These are phyloP conservation scores for Watsonalla binaria DNA, from an alignment of 2,888 invertebrate species.

Conservation along the genomic window DNA sequence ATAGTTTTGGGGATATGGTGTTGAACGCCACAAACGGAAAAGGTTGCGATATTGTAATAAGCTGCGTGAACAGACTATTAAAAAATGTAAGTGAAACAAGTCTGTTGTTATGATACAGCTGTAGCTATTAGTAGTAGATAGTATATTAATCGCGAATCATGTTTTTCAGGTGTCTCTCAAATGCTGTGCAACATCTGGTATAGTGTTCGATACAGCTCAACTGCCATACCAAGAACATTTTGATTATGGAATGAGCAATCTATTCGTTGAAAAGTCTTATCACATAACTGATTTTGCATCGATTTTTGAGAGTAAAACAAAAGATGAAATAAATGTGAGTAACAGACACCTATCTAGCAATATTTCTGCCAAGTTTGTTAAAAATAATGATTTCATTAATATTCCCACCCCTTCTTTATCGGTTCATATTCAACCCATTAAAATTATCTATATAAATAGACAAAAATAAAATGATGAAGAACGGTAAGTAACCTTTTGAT, in stretches of 20 bases:
- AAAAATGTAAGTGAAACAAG: slow-evolving; percentile 42
- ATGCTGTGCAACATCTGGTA: slow-evolving; percentile 21
- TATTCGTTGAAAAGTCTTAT: slow-evolving; percentile 23
- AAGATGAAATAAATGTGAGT: slow-evolving; percentile 26
- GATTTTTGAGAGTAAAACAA: slow-evolving; percentile 23
- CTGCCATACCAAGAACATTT: slow-evolving; percentile 29
- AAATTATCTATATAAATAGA: too few relatives aligned
- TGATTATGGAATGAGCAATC: slow-evolving; percentile 26
- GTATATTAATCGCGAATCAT: neutral
- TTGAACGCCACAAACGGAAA: slow-evolving; percentile 30
- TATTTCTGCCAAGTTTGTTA: too few relatives aligned
- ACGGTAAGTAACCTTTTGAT: too few relatives aligned
- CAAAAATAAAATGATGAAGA: too few relatives aligned
- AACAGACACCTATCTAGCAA: neutral
- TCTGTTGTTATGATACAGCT: too few relatives aligned
- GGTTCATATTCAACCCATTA: too few relatives aligned
- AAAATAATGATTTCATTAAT: too few relatives aligned
- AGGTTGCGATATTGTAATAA: slow-evolving; percentile 44
- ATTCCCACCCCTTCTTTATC: too few relatives aligned
- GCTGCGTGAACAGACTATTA: slow-evolving; percentile 32
- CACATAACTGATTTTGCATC: slow-evolving; percentile 27
- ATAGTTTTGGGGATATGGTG: slow-evolving; percentile 43
- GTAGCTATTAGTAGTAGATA: too few relatives aligned
- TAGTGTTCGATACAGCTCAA: slow-evolving; percentile 29
- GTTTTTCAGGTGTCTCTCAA: slow-evolving; percentile 27